phyloP scores from a whole-genome alignment of 2,113 vertebrate genomes.

The Rostratula benghalensis region DNA sequence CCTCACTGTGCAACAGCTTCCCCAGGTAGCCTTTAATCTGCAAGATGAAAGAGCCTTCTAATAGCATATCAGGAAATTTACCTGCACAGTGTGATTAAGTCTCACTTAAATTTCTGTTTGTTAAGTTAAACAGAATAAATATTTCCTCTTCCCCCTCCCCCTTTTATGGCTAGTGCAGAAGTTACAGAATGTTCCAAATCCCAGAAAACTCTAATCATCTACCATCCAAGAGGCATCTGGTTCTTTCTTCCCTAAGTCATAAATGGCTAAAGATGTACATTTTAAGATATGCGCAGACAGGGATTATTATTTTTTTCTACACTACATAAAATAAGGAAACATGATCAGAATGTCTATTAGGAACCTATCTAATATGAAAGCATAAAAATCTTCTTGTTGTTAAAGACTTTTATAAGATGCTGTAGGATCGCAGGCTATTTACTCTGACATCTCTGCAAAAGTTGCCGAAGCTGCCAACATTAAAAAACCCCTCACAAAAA shows the following conservation, averaged over 20 bases:
- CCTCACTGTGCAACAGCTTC: slow-evolving; percentile 4
- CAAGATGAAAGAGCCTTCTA: slow-evolving; percentile 44
- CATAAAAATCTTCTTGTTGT: slow-evolving; percentile 9
- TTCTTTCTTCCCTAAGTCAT: slow-evolving; percentile 4
- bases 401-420: slow-evolving; percentile 30
- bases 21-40: slow-evolving; percentile 54
- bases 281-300: slow-evolving; percentile 20
- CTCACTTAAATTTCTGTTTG: slow-evolving; percentile 18
- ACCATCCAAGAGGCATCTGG: neutral
- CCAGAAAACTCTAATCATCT: neutral
- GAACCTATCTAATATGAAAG: slow-evolving; percentile 23
- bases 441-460: slow-evolving; percentile 46
- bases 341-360: slow-evolving; percentile 55
- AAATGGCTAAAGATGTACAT: slow-evolving; percentile 15
- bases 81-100: slow-evolving; percentile 28
- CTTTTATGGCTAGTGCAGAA: neutral
- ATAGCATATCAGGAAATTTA: slow-evolving; percentile 17
- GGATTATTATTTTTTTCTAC: slow-evolving; percentile 35
- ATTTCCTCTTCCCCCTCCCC: neutral
- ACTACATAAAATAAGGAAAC: slow-evolving; percentile 36
- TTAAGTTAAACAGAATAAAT: slow-evolving; percentile 37
- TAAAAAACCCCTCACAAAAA: neutral
- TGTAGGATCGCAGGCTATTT: slow-evolving; percentile 50
- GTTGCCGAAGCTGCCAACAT: slow-evolving; percentile 39
- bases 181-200: neutral